Base-by-base conservation (phyloP, 2,113 vertebrate species). In the Anoplopoma fimbria region DNA sequence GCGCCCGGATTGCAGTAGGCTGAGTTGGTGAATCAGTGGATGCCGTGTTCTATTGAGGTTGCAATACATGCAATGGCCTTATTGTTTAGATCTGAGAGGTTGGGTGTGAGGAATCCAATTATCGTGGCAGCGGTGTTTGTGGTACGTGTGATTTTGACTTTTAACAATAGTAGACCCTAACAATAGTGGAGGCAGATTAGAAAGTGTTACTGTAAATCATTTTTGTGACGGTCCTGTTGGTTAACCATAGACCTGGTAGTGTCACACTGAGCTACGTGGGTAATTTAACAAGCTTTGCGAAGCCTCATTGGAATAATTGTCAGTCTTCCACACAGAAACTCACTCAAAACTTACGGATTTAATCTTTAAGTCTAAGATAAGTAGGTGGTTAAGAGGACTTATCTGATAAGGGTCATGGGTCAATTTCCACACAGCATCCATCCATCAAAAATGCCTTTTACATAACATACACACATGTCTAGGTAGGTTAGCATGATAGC, bases 351-450 rank as follows among this genome's bases (percentile, higher is more conserved):
- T 7, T 4, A 34, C 12, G 23, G 14, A 49, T 51, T 68, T 55
- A 9, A 29, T 51, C 17, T 29, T 75, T 1, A 15, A 51, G n/a
- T 42, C 40, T 27, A 36, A 45, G 42, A 65, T 36, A 60, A 75
- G 51, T 75, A 1, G 15, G 15, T 40, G 45, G 21, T 45, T 68
- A 45, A 13, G 2, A 14, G 9, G 3, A 65, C 23, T 77, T 65
- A 68, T 63, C 61, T 63, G 38, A 81, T 29, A 5, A 62, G 31
- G 73, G 62, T 64, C 53, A 60, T 57, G 17, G 19, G n/a, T 61
- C 58, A 5, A 47, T 58, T 79, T 68, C 19, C 42, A 45, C 49
- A 57, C 17, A 36, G 49, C 23, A 29, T n/a, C 47, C 10, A 71
- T 64, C 38, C 25, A 40, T 36, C 33, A 62, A 25, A 72, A 80